Evolutionary conservation across 2,797 vertebrate genomes (phyloP), one percentile per base, ranked within the genome.

Genomic region (Sebastes iracundus): DNA sequence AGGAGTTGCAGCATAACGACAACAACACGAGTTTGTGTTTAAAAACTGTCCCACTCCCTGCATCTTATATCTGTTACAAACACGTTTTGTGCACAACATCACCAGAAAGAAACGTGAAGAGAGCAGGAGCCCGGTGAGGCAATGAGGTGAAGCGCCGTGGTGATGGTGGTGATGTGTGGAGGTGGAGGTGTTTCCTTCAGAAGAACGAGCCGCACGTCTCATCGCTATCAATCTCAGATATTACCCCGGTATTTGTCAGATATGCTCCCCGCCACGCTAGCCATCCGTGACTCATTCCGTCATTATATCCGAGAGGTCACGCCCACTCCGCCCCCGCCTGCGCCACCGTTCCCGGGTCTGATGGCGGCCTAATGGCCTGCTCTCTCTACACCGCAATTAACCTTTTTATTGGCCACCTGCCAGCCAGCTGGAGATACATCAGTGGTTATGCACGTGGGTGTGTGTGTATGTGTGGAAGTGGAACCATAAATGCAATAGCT

Each of bases 341-440:
- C 65, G 7, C 82, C 46, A 65, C 70, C 76, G 32, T 88, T 90
- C 89, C 85, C 33, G 81, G 88, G 76, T 86, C 85, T 81, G 91
- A 93, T 87, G 92, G 88, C 86, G 82, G 87, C 85, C 90, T 93
- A 94, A 95, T 93, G 91, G 92, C 87, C 90, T 92, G 88, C 82
- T 90, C 91, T 71, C 85, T 88, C 93, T 86, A 90, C 64, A 71
- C 88, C 28, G 88, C 93, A 95, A 95, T 96, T 96, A 96, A 96
- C 95, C 94, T 95, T 93, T 95, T 95, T 91, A 96, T 94, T 93
- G 91, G 92, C 92, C 88, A 88, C 88, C 90, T 93, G 92, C 91
- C 93, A 90, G 87, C 82, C 79, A 80, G 87, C 90, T 78, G 82
- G 69, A 88, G 91, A 92, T 88, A 70, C 83, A 91, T 89, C 84